These are phyloP conservation scores for Platyscapa corneri DNA, from an alignment of 1,140 invertebrate genomes.

Conservation along the genomic window DNA sequence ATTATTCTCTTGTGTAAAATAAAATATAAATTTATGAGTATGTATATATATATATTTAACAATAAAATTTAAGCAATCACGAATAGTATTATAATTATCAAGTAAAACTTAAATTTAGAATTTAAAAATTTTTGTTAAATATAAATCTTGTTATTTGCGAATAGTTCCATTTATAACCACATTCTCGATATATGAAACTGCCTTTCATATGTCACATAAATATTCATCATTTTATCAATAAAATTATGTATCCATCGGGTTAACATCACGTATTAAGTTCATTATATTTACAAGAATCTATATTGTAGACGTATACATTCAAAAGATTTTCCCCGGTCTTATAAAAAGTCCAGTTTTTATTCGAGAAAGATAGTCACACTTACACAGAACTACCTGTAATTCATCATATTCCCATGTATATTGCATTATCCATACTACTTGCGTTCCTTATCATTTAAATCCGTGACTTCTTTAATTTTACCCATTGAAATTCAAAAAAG, in stretches of 20 bases:
- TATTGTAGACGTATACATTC: neutral
- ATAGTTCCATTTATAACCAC: neutral
- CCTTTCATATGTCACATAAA: neutral
- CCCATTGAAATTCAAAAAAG: neutral
- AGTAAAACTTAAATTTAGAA: no score
- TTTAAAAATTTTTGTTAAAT: neutral
- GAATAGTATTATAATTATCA: no score
- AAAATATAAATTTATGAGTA: no score
- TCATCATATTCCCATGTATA: neutral
- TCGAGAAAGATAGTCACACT: neutral
- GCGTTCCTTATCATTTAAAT: neutral
- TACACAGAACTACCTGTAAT: neutral
- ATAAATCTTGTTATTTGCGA: neutral
- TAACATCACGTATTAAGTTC: neutral
- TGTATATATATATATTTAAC: no score
- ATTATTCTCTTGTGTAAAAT: no score
- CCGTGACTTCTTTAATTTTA: neutral
- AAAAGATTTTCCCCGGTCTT: neutral
- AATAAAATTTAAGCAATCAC: no score
- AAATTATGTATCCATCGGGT: neutral
- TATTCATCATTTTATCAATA: neutral
- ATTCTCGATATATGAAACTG: neutral
- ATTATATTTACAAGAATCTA: conserved; percentile 44
- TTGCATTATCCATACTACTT: neutral
- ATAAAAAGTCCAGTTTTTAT: neutral